Conservation (phyloP, 2,888 invertebrate genomes). For the Cenopis cana region DNA sequence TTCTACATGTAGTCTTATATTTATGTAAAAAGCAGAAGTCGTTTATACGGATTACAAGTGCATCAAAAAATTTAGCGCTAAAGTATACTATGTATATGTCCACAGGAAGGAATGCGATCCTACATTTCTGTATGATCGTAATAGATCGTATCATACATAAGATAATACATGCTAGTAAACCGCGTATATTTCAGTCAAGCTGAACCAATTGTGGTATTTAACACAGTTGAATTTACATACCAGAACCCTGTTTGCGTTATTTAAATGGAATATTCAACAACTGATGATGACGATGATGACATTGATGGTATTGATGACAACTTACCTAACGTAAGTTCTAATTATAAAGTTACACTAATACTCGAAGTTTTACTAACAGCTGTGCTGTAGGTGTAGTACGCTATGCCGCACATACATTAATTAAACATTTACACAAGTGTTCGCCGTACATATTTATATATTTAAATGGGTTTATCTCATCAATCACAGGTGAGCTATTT, state of each 20-base stretch:
- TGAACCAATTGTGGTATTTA: neutral
- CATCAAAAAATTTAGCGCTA: too few species aligned
- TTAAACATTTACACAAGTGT: conserved; percentile 39
- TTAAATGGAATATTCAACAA: conserved; percentile 18
- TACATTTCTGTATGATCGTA: too few species aligned
- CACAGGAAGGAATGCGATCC: too few species aligned
- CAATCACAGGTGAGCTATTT: conserved; percentile 53
- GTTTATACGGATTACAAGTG: too few species aligned
- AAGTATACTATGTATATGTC: too few species aligned
- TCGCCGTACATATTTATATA: conserved; percentile 56
- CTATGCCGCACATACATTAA: conserved; percentile 32
- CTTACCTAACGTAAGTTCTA: conserved; percentile 5
- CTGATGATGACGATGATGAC: conserved; percentile 18
- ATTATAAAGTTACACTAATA: neutral
- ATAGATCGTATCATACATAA: too few species aligned
- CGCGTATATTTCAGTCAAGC: neutral
- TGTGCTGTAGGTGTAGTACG: too few species aligned
- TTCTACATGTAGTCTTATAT: too few species aligned
- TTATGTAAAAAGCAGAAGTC: too few species aligned
- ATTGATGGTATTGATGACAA: conserved; percentile 13
- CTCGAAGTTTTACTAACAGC: neutral
- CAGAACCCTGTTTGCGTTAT: neutral
- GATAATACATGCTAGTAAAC: neutral
- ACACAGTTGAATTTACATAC: neutral
- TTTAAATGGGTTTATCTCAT: conserved; percentile 58